Conservation (phyloP, 2,888 invertebrate species). For the Dugesia japonica region DNA sequence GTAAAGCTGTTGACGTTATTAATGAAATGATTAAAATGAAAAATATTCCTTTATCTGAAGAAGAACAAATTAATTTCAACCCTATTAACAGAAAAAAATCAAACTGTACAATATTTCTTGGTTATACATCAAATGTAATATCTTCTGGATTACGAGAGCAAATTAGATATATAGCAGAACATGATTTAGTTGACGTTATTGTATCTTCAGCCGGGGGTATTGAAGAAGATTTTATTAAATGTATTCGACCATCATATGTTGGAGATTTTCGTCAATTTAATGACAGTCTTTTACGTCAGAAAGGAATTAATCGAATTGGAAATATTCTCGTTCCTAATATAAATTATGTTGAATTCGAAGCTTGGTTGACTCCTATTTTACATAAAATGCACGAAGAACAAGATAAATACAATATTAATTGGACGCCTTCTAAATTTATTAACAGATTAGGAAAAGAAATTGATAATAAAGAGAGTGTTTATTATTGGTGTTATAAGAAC, state of each 20-base stretch:
- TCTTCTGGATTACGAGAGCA: conserved; percentile 83
- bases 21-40: conserved; percentile 63
- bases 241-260: conserved; percentile 76
- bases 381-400: conserved; percentile 79
- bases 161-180: conserved; percentile 67
- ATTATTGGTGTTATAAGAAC: conserved; percentile 73
- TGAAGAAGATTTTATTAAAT: conserved; percentile 97
- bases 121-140: conserved; percentile 89
- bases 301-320: conserved; percentile 67
- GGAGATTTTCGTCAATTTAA: conserved; percentile 68
- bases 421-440: conserved; percentile 80
- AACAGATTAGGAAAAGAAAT: conserved; percentile 72
- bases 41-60: conserved; percentile 46
- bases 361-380: conserved; percentile 82
- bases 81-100: conserved; percentile 47
- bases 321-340: conserved; percentile 91
- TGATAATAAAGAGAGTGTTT: conserved; percentile 72
- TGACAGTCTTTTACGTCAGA: conserved; percentile 61
- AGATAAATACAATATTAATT: conserved; percentile 53
- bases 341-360: conserved; percentile 90
- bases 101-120: conserved; percentile 74
- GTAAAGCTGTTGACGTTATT: conserved; percentile 71
- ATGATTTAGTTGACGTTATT: conserved; percentile 70
- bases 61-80: conserved; percentile 62
- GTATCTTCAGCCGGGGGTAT: conserved; percentile 93